Evolutionary conservation across 2,888 invertebrate genomes (phyloP), one percentile per base, ranked within the genome.

Genomic region (Oegoconia quadripuncta): DNA sequence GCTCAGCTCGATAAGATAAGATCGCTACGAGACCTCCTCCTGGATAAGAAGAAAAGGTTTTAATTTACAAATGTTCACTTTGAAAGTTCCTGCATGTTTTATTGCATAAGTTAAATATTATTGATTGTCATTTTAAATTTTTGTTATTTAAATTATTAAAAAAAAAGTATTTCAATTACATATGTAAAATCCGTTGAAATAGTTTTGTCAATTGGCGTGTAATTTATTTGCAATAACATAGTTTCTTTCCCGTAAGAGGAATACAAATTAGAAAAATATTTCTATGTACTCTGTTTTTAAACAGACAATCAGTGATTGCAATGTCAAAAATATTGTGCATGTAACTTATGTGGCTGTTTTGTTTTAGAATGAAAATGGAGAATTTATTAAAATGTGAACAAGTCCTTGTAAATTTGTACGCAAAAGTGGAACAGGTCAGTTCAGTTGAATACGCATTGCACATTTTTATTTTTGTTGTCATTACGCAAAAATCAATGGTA

Each of bases 381-480:
- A 92, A 92, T 35, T 70, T 93, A 32, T 75, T 88, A 14, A 91
- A 91, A 75, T 93, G 92, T 66, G 92, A 93, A 74, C 90, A 90
- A 63, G 91, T 93, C 40, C 77, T 93, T 23, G 72, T 90, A 37
- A 93, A 91, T 71, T 83, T 93, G 47, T 89, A 91, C 55, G 81
- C 88, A 29, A 93, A 91, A 88, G 90, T 92, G 20, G 89, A 90
- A 64, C 88, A 90, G 89, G 93, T 91, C 45, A 35, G 50, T 68
- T 40, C 37, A 35, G 23, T 3, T 7, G 11, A 8, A 25, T 25
- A n/a, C 8, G n/a, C n/a, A 7, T n/a, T n/a, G 25, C 11, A 25
- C 8, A 20, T 20, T 20, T 7, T 20, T 4, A 4, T 6, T 20
- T 26, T 26, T 26, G n/a, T n/a, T n/a, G n/a, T n/a, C n/a, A n/a